Percentiles rank a stretch among this genome's conserved stretches.
Conservation (phyloP, 2,888 invertebrate genomes). For the Petrophora chlorosata region DNA sequence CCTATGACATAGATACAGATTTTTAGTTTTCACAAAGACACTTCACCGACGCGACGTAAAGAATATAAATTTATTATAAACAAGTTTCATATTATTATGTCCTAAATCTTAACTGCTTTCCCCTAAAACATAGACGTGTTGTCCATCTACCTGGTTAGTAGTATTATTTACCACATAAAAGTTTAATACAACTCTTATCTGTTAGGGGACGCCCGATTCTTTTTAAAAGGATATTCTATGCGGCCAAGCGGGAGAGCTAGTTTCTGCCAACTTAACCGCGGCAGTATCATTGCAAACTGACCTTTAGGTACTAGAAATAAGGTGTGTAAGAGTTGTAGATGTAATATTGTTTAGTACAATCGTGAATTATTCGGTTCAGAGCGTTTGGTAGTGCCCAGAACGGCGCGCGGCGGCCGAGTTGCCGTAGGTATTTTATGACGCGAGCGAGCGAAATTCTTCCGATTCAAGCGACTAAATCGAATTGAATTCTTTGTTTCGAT, state of each 20-base stretch:
- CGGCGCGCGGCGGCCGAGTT: constrained; percentile 47
- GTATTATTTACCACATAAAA: constrained; percentile 8
- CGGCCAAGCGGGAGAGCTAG: constrained; percentile 30
- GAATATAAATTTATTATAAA: too few species aligned
- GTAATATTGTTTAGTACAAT: constrained; percentile 42
- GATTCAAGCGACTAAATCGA: constrained; percentile 53
- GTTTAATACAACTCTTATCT: constrained; percentile 31
- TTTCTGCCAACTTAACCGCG: constrained; percentile 24
- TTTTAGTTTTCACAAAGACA: too few species aligned
- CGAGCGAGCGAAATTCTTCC: constrained; percentile 53
- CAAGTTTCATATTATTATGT: too few species aligned
- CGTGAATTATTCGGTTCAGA: constrained; percentile 66
- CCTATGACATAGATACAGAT: too few species aligned
- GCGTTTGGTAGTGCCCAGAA: constrained; percentile 49
- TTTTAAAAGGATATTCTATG: constrained; percentile 40
- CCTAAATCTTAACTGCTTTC: too few species aligned
- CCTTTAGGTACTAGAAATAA: constrained; percentile 5
- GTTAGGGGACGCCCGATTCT: constrained; percentile 30
- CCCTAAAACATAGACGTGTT: too few species aligned
- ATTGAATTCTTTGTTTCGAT: constrained; percentile 57
- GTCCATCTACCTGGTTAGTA: not conserved
- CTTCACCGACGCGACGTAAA: too few species aligned
- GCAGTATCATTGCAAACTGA: constrained; percentile 19
- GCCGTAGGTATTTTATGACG: constrained; percentile 60
- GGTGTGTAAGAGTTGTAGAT: constrained; percentile 27